Conservation (phyloP, 2,113 vertebrate species). For the Hippopotamus amphibius region DNA sequence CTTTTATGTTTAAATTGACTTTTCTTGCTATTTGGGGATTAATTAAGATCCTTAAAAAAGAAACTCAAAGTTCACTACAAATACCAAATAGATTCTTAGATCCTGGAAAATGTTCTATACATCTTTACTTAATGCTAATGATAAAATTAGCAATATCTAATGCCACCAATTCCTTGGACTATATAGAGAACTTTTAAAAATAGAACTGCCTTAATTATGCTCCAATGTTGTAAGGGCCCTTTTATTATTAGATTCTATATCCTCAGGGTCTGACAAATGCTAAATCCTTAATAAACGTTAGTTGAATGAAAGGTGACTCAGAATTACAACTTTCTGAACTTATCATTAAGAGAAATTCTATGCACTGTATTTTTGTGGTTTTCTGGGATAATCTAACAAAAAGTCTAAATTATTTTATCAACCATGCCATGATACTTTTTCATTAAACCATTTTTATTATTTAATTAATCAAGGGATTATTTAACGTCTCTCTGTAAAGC, state of each 20-base stretch:
- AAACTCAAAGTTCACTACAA: conserved; percentile 76
- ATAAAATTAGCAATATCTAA: conserved; percentile 69
- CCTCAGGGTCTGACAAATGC: conserved; percentile 56
- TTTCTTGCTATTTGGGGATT: conserved; percentile 73
- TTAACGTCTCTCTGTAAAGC: background rate
- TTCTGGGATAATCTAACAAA: conserved; percentile 41
- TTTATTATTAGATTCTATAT: conserved; percentile 60
- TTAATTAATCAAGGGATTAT: conserved; percentile 1
- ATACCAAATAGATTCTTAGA: conserved; percentile 61
- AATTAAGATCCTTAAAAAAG: conserved; percentile 77
- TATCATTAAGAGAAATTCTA: conserved; percentile 51
- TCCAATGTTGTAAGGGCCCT: background rate
- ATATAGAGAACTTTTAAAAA: conserved; percentile 11
- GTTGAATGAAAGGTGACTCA: conserved; percentile 66
- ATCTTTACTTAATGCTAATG: conserved; percentile 67
- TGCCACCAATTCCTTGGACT: conserved; percentile 60
- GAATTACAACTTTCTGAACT: conserved; percentile 45
- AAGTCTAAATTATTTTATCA: conserved; percentile 35
- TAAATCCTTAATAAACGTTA: conserved; percentile 68
- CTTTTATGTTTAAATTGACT: conserved; percentile 74
- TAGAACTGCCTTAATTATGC: conserved; percentile 58
- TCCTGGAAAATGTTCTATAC: conserved; percentile 60
- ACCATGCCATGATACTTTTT: conserved; percentile 33
- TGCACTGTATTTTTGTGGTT: background rate
- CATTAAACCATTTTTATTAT: background rate